Conservation (phyloP, 1,140 invertebrate species). For the Zelostemma sp. region DNA sequence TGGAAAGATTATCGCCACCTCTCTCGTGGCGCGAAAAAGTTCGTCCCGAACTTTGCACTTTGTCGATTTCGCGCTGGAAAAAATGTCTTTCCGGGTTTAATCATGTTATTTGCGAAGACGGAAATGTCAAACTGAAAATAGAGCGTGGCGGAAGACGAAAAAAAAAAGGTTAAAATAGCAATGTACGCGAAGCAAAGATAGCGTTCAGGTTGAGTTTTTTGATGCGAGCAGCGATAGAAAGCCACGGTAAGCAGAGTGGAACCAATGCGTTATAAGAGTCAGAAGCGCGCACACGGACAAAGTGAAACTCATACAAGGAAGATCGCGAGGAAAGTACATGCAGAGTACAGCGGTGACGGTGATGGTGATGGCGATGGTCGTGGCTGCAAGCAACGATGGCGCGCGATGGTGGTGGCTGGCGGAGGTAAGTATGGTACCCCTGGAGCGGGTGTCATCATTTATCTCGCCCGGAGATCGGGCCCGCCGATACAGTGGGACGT, state of each 20-base stretch:
- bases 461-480: conserved; percentile 70
- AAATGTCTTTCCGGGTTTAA: no score
- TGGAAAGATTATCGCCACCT: no score
- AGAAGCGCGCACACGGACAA: conserved; percentile 24
- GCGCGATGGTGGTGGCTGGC: conserved; percentile 55
- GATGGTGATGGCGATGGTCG: conserved; percentile 40
- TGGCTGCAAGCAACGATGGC: conserved; percentile 19
- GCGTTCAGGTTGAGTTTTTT: conserved; percentile 28
- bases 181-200: no score
- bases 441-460: conserved; percentile 72
- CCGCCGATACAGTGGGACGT: conserved; percentile 70
- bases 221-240: conserved; percentile 34
- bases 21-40: no score
- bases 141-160: no score
- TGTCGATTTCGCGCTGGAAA: no score
- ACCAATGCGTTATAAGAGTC: conserved; percentile 24
- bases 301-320: conserved; percentile 12
- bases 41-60: no score
- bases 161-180: no score
- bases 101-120: no score
- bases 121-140: no score
- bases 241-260: conserved; percentile 13
- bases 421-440: conserved; percentile 69
- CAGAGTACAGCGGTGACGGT: conserved; percentile 31
- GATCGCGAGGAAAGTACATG: conserved; percentile 25